Evolutionary conservation across 2,888 invertebrate genomes (phyloP).

Genomic region (Nipponacmea schrenckii): DNA sequence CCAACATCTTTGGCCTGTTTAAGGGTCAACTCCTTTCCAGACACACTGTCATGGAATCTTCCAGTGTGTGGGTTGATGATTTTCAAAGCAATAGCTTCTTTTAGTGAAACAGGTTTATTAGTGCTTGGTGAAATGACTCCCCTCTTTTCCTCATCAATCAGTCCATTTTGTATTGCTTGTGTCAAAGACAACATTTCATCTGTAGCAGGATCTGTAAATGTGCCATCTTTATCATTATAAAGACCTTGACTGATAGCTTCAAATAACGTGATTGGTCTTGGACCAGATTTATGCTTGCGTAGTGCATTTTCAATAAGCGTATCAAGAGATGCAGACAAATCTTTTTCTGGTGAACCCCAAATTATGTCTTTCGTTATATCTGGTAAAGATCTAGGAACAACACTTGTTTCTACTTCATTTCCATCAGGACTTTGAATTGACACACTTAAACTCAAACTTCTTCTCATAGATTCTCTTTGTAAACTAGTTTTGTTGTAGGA

Average conservation of each 20-base stretch:
- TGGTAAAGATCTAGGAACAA: neutral
- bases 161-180: slow-evolving; percentile 84
- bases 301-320: slow-evolving; percentile 46
- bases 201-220: slow-evolving; percentile 84
- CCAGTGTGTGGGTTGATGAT: slow-evolving; percentile 65
- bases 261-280: slow-evolving; percentile 43
- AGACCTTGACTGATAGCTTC: slow-evolving; percentile 52
- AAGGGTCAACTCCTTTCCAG: slow-evolving; percentile 73
- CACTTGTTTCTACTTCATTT: slow-evolving; percentile 18
- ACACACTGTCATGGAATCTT: slow-evolving; percentile 72
- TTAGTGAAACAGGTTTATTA: slow-evolving; percentile 79
- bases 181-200: slow-evolving; percentile 83
- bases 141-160: slow-evolving; percentile 64
- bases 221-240: slow-evolving; percentile 72
- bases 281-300: slow-evolving; percentile 34
- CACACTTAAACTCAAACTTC: slow-evolving; percentile 21
- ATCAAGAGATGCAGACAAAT: slow-evolving; percentile 51
- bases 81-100: slow-evolving; percentile 77
- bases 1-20: slow-evolving; percentile 54
- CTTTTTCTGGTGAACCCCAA: slow-evolving; percentile 41
- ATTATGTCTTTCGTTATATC: neutral
- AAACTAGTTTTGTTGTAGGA: neutral
- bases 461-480: slow-evolving; percentile 16
- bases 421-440: slow-evolving; percentile 26
- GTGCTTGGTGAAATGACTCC: slow-evolving; percentile 35